Evolutionary conservation across 1,140 invertebrate species (phyloP).

Genomic region (Drosophila paulistorum): DNA sequence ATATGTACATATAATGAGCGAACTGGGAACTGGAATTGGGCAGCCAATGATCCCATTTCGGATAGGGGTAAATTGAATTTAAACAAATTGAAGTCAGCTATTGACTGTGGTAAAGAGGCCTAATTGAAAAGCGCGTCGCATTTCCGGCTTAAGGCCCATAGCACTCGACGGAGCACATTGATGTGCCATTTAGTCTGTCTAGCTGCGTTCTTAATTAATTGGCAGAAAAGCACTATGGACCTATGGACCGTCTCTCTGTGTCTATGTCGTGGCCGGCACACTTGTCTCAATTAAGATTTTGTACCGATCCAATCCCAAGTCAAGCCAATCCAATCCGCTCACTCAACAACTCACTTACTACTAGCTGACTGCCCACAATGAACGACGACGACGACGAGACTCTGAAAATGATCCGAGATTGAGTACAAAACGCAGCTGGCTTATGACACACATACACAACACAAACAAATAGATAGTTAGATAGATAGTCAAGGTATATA

Average conservation of each 20-base stretch:
- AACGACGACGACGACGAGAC: conserved; percentile 9
- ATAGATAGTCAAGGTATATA: background rate
- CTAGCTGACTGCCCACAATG: conserved; percentile 1
- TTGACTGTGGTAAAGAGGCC: conserved; percentile 29
- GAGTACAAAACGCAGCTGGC: conserved; percentile 21
- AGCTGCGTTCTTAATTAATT: conserved; percentile 64
- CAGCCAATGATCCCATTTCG: conserved; percentile 3
- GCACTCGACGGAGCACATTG: conserved; percentile 9
- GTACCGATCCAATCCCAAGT: conserved; percentile 62
- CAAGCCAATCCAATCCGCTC: conserved; percentile 40
- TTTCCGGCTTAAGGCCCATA: conserved; percentile 61
- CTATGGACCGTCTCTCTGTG: conserved; percentile 26
- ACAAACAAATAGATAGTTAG: background rate
- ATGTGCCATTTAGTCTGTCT: conserved; percentile 26
- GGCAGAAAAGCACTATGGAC: conserved; percentile 40
- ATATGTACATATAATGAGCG: too few relatives aligned
- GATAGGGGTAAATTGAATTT: conserved; percentile 1
- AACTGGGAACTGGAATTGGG: too few relatives aligned
- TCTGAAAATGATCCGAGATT: conserved; percentile 55
- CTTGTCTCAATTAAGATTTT: conserved; percentile 78
- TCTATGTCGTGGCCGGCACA: conserved; percentile 42
- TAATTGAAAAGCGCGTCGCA: conserved; percentile 80
- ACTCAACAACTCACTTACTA: conserved; percentile 27
- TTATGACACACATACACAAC: conserved; percentile 15
- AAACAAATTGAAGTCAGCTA: background rate